phyloP scores from a whole-genome alignment of 2,113 vertebrate species.

The Thalassarche chlororhynchos region DNA sequence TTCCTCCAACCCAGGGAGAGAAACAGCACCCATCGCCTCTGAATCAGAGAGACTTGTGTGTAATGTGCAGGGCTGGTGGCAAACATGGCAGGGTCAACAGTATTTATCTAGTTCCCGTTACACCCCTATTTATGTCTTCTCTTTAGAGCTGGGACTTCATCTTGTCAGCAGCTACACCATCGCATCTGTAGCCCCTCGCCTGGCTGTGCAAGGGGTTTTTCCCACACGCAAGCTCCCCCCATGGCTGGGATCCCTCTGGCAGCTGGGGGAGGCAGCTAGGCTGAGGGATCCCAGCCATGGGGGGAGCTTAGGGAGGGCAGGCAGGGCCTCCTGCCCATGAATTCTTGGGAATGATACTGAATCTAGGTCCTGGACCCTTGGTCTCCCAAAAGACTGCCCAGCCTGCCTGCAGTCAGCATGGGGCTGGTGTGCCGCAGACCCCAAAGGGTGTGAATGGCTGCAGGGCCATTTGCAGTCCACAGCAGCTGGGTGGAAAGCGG shows the following conservation, averaged over 20 bases:
- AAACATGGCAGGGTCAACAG: background rate
- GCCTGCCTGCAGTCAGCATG: background rate
- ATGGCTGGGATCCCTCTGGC: background rate
- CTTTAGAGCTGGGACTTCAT: background rate
- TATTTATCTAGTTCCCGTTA: background rate
- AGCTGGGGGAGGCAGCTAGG: background rate
- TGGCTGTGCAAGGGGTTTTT: background rate
- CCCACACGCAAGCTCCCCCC: background rate
- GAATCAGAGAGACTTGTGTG: background rate
- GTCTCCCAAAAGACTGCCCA: background rate
- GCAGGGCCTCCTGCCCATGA: background rate
- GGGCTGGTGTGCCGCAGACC: background rate
- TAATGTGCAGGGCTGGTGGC: background rate
- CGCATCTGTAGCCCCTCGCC: background rate
- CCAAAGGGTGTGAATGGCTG: rapidly evolving
- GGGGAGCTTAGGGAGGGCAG: background rate
- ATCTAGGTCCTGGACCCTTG: too few species aligned
- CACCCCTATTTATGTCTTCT: background rate
- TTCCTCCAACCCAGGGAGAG: background rate
- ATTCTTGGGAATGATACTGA: background rate
- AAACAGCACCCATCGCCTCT: background rate
- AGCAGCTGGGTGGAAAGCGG: background rate
- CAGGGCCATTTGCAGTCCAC: background rate
- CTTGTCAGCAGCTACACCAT: background rate
- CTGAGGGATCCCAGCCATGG: background rate